phyloP scores from a whole-genome alignment of 2,797 vertebrate species.

The Chelmon rostratus region DNA sequence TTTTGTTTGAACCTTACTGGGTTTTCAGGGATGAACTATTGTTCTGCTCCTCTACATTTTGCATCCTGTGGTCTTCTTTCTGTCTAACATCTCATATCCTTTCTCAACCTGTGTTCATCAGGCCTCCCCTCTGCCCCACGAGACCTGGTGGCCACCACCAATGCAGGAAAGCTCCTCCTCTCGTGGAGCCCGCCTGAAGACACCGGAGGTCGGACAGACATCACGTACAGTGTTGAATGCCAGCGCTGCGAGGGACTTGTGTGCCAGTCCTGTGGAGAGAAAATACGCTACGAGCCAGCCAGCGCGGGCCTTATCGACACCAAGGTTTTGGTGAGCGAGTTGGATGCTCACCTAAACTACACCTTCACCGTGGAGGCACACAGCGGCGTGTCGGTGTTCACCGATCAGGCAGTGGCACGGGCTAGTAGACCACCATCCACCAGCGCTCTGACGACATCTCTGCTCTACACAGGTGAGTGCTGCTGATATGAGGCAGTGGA shows the following conservation, averaged over 20 bases:
- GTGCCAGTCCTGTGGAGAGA: constrained; percentile 90
- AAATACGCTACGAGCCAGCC: constrained; percentile 87
- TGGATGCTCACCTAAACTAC: constrained; percentile 96
- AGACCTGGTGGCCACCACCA: constrained; percentile 80
- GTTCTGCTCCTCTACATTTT: background rate
- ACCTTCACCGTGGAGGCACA: constrained; percentile 92
- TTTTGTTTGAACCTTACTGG: background rate
- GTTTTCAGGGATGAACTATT: background rate
- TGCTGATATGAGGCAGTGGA: constrained; percentile 35
- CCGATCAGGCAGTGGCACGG: constrained; percentile 67
- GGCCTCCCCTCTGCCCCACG: constrained; percentile 91
- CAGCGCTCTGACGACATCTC: constrained; percentile 88
- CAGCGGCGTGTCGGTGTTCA: constrained; percentile 89
- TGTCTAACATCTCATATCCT: constrained; percentile 1
- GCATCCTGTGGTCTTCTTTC: background rate
- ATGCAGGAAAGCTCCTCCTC: constrained; percentile 87
- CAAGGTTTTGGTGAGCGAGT: constrained; percentile 86
- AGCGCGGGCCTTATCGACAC: constrained; percentile 78
- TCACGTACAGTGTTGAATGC: constrained; percentile 91
- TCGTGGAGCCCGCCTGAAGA: constrained; percentile 90
- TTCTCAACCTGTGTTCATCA: constrained; percentile 54
- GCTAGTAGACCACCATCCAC: constrained; percentile 70
- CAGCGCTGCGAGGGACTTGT: constrained; percentile 87
- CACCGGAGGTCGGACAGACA: constrained; percentile 89
- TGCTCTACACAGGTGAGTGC: constrained; percentile 93